phyloP scores from a whole-genome alignment of 2,888 invertebrate genomes.

The Coecobrya sp. region DNA sequence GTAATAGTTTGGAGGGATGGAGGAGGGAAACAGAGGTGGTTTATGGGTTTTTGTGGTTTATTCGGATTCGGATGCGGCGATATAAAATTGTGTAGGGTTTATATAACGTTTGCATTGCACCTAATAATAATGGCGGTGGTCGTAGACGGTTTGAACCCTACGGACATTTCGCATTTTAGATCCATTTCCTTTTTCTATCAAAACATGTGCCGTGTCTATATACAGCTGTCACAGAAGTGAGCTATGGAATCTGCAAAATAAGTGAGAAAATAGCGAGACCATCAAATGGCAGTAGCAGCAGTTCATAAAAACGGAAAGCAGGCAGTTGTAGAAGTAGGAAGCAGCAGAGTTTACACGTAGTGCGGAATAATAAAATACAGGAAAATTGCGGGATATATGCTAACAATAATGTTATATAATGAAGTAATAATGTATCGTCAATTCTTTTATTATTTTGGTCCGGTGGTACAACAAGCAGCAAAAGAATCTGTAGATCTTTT shows the following conservation, averaged over 20 bases:
- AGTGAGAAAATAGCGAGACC: neutral
- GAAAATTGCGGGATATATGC: neutral
- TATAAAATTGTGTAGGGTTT: neutral
- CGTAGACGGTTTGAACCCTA: neutral
- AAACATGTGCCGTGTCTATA: neutral
- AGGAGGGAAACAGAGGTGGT: neutral
- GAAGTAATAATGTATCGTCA: neutral
- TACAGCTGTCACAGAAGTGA: conserved; percentile 36
- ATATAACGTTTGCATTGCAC: neutral
- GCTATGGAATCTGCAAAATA: conserved; percentile 1
- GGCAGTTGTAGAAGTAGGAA: neutral
- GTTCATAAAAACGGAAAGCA: neutral
- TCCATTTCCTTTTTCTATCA: neutral
- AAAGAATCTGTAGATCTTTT: neutral
- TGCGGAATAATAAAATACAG: neutral
- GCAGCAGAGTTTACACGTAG: neutral
- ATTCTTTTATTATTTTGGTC: neutral
- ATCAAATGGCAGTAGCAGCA: neutral
- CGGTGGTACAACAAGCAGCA: no score
- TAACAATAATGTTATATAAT: neutral
- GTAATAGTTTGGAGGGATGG: neutral
- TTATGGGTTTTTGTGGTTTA: conserved; percentile 36
- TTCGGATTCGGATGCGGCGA: neutral
- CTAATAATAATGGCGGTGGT: neutral
- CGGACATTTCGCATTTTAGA: neutral